phyloP scores from a whole-genome alignment of 2,888 invertebrate genomes.

The Willowsia nigromaculata region DNA sequence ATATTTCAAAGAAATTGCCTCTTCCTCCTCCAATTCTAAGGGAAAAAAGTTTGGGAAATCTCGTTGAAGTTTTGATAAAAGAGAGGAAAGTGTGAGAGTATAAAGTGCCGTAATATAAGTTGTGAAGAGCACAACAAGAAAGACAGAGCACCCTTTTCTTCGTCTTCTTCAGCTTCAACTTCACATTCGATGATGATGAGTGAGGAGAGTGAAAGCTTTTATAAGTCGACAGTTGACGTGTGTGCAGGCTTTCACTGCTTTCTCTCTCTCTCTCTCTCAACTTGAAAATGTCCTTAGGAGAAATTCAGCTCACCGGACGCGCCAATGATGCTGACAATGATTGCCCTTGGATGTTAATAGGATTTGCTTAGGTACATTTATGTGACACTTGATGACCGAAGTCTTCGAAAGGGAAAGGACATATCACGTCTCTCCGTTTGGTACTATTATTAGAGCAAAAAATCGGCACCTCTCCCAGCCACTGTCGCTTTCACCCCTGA shows the following conservation, averaged over 20 bases:
- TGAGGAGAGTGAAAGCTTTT: conserved; percentile 37
- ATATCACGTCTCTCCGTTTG: background rate
- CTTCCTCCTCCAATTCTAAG: background rate
- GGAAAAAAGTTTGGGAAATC: background rate
- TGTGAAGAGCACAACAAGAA: background rate
- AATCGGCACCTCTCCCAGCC: background rate
- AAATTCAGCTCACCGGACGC: background rate
- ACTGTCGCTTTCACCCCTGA: conserved; percentile 5
- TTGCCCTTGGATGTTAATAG: conserved; percentile 65
- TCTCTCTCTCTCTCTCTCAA: background rate
- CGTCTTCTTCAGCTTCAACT: conserved; percentile 1
- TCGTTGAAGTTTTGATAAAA: conserved; percentile 3
- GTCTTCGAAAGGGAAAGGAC: background rate
- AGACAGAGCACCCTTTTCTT: background rate
- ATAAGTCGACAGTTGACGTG: conserved; percentile 53
- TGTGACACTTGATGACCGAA: conserved; percentile 65
- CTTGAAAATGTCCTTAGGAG: background rate
- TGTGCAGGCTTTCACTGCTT: conserved; percentile 19
- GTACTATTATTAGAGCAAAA: background rate
- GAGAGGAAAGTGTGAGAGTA: background rate
- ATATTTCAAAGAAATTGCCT: conserved; percentile 11
- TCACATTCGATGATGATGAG: conserved; percentile 2
- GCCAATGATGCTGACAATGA: conserved; percentile 40
- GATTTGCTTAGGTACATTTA: conserved; percentile 61
- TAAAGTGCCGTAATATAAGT: background rate